Evolutionary conservation across 2,888 invertebrate genomes (phyloP).

Genomic region (Standfussiana lucernea): DNA sequence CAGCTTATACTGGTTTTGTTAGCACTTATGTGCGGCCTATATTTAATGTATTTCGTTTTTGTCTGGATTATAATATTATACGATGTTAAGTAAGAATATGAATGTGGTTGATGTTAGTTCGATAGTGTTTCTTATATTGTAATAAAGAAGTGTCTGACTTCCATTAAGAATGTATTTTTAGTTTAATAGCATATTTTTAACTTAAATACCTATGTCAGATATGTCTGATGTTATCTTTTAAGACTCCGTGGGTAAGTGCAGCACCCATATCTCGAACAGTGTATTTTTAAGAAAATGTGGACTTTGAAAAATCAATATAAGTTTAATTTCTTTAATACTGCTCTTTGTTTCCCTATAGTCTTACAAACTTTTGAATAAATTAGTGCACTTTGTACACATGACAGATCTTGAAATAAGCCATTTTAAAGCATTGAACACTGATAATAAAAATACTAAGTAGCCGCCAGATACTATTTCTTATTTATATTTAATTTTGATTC

Average conservation of each 20-base stretch:
- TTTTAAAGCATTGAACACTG: constrained; percentile 15
- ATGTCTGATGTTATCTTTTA: constrained; percentile 24
- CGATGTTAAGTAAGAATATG: not conserved
- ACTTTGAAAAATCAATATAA: constrained; percentile 76
- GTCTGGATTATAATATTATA: not conserved
- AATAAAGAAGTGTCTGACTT: constrained; percentile 60
- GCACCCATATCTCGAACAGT: constrained; percentile 68
- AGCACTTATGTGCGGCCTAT: not conserved
- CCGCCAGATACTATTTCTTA: not conserved
- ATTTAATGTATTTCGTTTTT: constrained; percentile 12
- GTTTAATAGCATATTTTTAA: constrained; percentile 40
- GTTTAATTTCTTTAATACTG: constrained; percentile 72
- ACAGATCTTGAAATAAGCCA: constrained; percentile 29
- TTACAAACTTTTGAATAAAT: constrained; percentile 7
- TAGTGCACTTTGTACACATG: constrained; percentile 10
- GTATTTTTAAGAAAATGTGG: constrained; percentile 78
- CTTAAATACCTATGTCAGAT: constrained; percentile 8
- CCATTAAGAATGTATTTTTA: constrained; percentile 29
- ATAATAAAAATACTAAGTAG: constrained; percentile 2
- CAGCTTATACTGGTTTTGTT: not conserved
- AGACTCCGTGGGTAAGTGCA: constrained; percentile 66
- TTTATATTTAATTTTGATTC: constrained; percentile 65
- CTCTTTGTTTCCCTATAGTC: constrained; percentile 58
- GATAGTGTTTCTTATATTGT: constrained; percentile 40
- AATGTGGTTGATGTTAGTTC: constrained; percentile 38